Base-by-base conservation (phyloP, 2,113 vertebrate genomes). In the Tyrannus savana region DNA sequence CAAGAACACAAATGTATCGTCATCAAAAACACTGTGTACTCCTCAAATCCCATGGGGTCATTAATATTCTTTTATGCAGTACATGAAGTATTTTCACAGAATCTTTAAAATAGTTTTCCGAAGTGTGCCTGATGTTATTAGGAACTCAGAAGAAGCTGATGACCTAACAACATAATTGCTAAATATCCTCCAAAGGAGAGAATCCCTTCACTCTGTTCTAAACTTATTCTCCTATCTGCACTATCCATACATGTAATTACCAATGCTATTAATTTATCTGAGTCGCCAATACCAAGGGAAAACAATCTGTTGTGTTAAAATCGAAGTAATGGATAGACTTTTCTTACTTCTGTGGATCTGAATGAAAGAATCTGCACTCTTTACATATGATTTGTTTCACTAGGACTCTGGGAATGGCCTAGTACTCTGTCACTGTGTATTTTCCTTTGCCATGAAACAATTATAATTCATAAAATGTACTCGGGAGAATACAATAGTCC, bases 401-500 rank as follows among this genome's bases (percentile, higher is more conserved):
- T 16, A 89, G 77, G 68, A 67, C 39, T 50, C 42, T 67, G 50
- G 15, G n/a, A 86, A 68, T 11, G 14, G 42, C 42, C 74, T 28
- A 68, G 37, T 39, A 41, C n/a, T 81, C 33, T 46, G 59, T 35
- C 42, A 88, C 94, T 47, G 27, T 74, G 78, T 90, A 96, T 94
- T 93, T 96, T 96, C 46, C 69, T 84, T 89, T 94, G 81, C 89
- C 83, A 78, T 33, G 79, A 96, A 94, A 91, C 52, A 87, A 93
- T 64, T 77, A 88, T 85, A 97, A 96, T 94, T 81, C 89, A 94
- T 91, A 91, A 94, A 95, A 93, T 19, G 39, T 83, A 91, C 89
- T 90, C 2, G 0, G 44, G 64, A 75, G 52, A 94, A 93, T 41
- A 87, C 39, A 89, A 91, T 23, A 90, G 86, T 82, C 92, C 69